Percentiles rank a stretch among this genome's conserved stretches.
phyloP scores from a whole-genome alignment of 2,113 vertebrate genomes.

The Erythrocercus mccallii region DNA sequence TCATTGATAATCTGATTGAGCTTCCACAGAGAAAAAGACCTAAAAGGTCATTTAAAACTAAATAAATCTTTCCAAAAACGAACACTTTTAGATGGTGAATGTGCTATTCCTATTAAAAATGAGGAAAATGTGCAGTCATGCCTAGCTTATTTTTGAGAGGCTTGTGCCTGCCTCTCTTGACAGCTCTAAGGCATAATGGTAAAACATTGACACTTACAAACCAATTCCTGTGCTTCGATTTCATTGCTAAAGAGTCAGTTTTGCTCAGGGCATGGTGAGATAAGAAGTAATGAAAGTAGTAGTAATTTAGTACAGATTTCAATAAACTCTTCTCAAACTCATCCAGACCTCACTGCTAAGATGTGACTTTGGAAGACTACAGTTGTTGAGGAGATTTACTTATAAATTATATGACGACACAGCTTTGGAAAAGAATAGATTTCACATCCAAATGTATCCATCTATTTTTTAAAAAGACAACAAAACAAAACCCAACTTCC shows the following conservation, averaged over 20 bases:
- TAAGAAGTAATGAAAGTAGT: slow-evolving; percentile 19
- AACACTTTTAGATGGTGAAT: neutral
- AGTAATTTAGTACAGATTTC: slow-evolving; percentile 25
- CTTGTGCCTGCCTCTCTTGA: neutral
- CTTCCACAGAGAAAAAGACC: neutral
- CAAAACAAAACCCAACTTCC: neutral
- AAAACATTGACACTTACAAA: slow-evolving; percentile 15
- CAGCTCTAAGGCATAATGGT: slow-evolving; percentile 6
- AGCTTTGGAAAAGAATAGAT: neutral
- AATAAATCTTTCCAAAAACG: neutral
- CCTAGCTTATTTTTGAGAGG: neutral
- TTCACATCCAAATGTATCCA: fast-evolving
- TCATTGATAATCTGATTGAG: neutral
- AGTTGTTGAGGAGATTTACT: neutral
- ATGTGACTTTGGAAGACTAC: neutral
- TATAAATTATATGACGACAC: neutral
- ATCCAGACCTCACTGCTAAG: neutral
- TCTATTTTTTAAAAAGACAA: neutral
- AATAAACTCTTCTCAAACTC: slow-evolving; percentile 4
- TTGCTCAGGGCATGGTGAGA: neutral
- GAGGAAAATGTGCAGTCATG: neutral
- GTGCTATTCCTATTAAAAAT: neutral
- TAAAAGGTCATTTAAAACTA: neutral
- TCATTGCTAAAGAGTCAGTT: slow-evolving; percentile 6
- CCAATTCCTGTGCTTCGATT: neutral